Evolutionary conservation across 1,140 invertebrate species (phyloP), one percentile per base, ranked within the genome.

Genomic region (Acromyrmex charruanus): DNA sequence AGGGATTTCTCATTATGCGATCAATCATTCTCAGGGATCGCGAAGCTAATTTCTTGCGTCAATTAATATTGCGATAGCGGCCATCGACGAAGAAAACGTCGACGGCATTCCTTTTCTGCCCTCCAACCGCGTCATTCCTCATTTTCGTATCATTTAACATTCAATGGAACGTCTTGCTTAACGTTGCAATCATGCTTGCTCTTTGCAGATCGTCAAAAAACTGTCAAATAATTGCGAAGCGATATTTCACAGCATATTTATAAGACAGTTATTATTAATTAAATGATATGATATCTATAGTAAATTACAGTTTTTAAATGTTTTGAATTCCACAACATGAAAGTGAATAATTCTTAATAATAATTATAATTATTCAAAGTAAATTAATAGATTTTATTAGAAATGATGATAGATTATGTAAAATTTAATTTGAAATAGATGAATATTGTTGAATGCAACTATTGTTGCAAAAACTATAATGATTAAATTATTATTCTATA

Each of bases 1-100:
- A 94, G 92, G 93, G 93, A 95, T 94, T 94, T 93, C 92, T 94
- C 94, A 95, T 94, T 95, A 94, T 87, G 93, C 92, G 94, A 95
- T 95, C 93, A 95, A 95, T 95, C 94, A 95, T 94, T 94, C 91
- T 85, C 88, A 80, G 86, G 87, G 91, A 92, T 93, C 92, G 87
- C 81, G 88, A 87, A 90, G 88, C 93, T 94, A 94, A 95, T 95
- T 94, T 94, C 92, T 92, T 92, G 89, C 92, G 90, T 92, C 93
- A 94, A 94, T 95, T 94, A 95, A 95, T 94, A 94, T 94, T 91
- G 89, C 86, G 89, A 92, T 81, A 89, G 65, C 65, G 71, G 75
- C 84, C 88, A 90, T 88, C 88, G 87, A 91, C 84, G 88, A 75
- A 85, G 77, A 86, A 63, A 88, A 75, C 79, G 68, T 77, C 77